Evolutionary conservation across 1,140 invertebrate species (phyloP).

Genomic region (Lepeophtheirus salmonis): DNA sequence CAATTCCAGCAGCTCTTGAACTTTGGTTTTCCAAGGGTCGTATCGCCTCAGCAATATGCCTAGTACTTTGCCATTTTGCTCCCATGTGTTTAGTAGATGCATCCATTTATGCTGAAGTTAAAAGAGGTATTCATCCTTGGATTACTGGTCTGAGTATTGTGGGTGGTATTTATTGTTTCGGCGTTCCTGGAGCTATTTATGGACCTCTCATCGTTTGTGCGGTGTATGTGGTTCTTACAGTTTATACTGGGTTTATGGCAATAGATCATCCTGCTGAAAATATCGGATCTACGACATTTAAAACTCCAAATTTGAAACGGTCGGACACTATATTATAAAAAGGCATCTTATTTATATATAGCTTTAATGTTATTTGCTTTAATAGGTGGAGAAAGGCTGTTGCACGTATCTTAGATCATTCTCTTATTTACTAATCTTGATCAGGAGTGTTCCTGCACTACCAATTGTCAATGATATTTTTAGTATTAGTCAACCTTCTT

Average conservation of each 20-base stretch:
- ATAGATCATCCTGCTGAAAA: not conserved
- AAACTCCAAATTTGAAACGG: not conserved
- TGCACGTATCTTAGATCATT: not conserved
- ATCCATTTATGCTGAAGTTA: slow-evolving; percentile 14
- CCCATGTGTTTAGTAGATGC: slow-evolving; percentile 16
- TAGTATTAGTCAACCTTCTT: too few species aligned
- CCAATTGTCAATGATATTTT: too few species aligned
- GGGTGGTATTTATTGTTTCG: slow-evolving; percentile 14
- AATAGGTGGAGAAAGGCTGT: not conserved
- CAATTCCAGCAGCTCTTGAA: slow-evolving; percentile 13
- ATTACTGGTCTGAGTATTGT: slow-evolving; percentile 16
- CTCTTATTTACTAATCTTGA: not conserved
- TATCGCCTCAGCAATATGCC: not conserved
- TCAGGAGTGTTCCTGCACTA: too few species aligned
- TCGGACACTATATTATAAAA: not conserved
- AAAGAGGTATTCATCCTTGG: slow-evolving; percentile 16
- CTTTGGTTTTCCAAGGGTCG: slow-evolving; percentile 4
- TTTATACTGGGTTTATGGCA: slow-evolving; percentile 9
- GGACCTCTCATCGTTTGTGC: slow-evolving; percentile 14
- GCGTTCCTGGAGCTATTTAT: slow-evolving; percentile 15
- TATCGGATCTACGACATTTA: not conserved
- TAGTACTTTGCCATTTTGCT: slow-evolving; percentile 10
- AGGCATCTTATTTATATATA: not conserved
- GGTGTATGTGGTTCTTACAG: slow-evolving; percentile 2
- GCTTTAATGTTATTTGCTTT: not conserved